Conservation (phyloP, 1,140 invertebrate genomes). For the Coelopa frigida region DNA sequence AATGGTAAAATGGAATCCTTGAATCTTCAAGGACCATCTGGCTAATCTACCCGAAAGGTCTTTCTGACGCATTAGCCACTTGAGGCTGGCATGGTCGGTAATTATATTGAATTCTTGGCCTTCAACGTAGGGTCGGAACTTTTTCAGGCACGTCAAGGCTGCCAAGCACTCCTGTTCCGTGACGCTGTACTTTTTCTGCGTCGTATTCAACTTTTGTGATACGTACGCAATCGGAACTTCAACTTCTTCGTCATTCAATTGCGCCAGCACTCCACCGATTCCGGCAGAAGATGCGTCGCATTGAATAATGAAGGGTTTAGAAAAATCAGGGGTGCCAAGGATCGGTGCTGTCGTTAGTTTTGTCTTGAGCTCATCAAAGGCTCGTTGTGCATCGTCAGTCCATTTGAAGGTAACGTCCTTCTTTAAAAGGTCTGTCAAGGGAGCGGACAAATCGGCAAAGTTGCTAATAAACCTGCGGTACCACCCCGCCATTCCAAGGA, state of each 20-base stretch:
- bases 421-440: slow-evolving; percentile 20
- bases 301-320: slow-evolving; percentile 14
- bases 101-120: slow-evolving; percentile 38
- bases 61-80: slow-evolving; percentile 22
- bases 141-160: slow-evolving; percentile 40
- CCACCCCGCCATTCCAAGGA: slow-evolving; percentile 45
- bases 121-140: slow-evolving; percentile 44
- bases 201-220: slow-evolving; percentile 13
- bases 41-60: slow-evolving; percentile 27
- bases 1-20: slow-evolving; percentile 28
- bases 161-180: slow-evolving; percentile 46
- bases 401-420: slow-evolving; percentile 4
- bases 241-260: slow-evolving; percentile 26
- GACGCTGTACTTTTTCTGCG: slow-evolving; percentile 17
- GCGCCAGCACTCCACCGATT: slow-evolving; percentile 24
- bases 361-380: slow-evolving; percentile 19
- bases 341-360: slow-evolving; percentile 13
- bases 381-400: background rate
- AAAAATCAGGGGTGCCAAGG: slow-evolving; percentile 23
- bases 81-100: slow-evolving; percentile 26
- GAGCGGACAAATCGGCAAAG: slow-evolving; percentile 26
- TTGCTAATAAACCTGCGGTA: slow-evolving; percentile 36
- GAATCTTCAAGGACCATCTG: slow-evolving; percentile 27
- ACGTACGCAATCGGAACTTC: slow-evolving; percentile 15
- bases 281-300: slow-evolving; percentile 11